Percentiles rank a stretch among this genome's conserved stretches.
Evolutionary conservation across 1,140 invertebrate species (phyloP).

Genomic region (Cylas formicarius): DNA sequence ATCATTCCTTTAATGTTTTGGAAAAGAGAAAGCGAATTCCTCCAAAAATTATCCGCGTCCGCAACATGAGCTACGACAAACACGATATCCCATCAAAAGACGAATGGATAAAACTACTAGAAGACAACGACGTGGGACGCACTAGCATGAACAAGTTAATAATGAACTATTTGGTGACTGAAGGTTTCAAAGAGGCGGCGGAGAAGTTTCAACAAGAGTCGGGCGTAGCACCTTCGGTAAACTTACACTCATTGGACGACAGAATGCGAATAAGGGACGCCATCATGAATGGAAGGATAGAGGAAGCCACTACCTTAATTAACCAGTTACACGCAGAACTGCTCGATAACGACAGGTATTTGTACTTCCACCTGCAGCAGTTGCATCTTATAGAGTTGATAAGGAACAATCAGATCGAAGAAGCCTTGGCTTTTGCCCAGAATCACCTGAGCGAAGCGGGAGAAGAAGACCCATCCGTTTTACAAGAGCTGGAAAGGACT

Average conservation of each 20-base stretch:
- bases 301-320: conserved; percentile 87
- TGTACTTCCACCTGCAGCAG: conserved; percentile 72
- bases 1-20: too few species aligned
- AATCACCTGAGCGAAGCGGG: conserved; percentile 87
- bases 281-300: conserved; percentile 87
- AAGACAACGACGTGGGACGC: conserved; percentile 76
- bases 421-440: conserved; percentile 92
- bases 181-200: conserved; percentile 96
- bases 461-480: conserved; percentile 74
- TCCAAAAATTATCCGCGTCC: conserved; percentile 1
- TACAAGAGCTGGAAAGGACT: conserved; percentile 76
- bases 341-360: conserved; percentile 87
- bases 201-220: conserved; percentile 95
- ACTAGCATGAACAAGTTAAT: conserved; percentile 94
- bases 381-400: conserved; percentile 93
- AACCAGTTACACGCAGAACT: conserved; percentile 93
- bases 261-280: conserved; percentile 91
- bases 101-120: conserved; percentile 65
- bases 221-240: conserved; percentile 76
- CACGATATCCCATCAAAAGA: conserved; percentile 43
- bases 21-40: too few species aligned
- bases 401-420: conserved; percentile 79
- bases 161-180: conserved; percentile 99
- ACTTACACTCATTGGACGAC: conserved; percentile 85
- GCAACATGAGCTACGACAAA: conserved; percentile 44